A percentile compares a stretch with the other conserved stretches of the same genome.
phyloP scores from a whole-genome alignment of 2,113 vertebrate genomes.

The Aramus guarauna region DNA sequence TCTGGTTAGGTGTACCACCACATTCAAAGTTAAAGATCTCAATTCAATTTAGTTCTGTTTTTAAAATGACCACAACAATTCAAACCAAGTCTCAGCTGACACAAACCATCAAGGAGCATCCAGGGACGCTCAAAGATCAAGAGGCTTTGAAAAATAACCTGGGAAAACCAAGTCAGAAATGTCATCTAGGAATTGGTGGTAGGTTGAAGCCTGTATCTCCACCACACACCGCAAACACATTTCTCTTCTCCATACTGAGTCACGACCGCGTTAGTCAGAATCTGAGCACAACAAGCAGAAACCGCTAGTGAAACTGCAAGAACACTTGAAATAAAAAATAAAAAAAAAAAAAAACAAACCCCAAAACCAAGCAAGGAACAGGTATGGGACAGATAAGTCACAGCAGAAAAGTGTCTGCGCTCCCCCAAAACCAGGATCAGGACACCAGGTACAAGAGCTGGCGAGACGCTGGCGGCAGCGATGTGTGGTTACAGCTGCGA shows the following conservation, averaged over 20 bases:
- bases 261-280: background rate
- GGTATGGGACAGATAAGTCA: background rate
- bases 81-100: background rate
- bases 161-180: background rate
- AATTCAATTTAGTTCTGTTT: background rate
- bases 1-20: background rate
- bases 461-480: background rate
- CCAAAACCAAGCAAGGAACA: background rate
- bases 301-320: background rate
- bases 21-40: background rate
- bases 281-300: background rate
- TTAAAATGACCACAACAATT: background rate
- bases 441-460: background rate
- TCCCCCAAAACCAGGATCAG: background rate
- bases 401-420: background rate
- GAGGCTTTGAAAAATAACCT: background rate
- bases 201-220: background rate
- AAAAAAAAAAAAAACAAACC: no score
- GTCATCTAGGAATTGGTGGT: background rate
- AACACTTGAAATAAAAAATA: background rate
- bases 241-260: background rate
- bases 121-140: background rate
- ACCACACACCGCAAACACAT: background rate
- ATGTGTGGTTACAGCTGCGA: background rate
- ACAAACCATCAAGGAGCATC: background rate